Percentiles rank a stretch among this genome's conserved stretches.
Evolutionary conservation across 2,888 invertebrate genomes (phyloP).

Genomic region (Athetis lepigone): DNA sequence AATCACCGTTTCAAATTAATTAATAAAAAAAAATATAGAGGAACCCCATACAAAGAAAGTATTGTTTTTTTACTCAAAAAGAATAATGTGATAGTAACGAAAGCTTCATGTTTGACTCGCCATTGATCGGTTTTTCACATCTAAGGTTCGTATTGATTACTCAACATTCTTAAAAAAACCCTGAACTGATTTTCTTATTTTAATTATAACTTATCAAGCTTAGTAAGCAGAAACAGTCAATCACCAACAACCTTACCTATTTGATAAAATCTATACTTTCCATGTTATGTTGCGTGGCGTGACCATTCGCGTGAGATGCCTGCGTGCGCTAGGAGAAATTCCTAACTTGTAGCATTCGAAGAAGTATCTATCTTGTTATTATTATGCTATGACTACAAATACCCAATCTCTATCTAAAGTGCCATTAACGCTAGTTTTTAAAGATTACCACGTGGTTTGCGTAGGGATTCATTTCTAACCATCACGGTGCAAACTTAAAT

Average conservation of each 20-base stretch:
- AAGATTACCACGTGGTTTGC: neutral
- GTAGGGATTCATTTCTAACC: neutral
- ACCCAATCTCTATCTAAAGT: conserved; percentile 1
- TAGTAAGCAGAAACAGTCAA: conserved; percentile 42
- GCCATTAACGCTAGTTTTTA: neutral
- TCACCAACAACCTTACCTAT: conserved; percentile 56
- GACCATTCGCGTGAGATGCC: conserved; percentile 76
- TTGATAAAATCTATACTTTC: conserved; percentile 68
- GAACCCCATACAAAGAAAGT: too few relatives aligned
- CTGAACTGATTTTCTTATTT: conserved; percentile 44
- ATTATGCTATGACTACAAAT: conserved; percentile 10
- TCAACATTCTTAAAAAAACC: conserved; percentile 37
- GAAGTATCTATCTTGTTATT: conserved; percentile 49
- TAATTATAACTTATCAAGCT: conserved; percentile 28
- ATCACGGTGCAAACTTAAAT: neutral
- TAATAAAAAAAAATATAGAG: too few relatives aligned
- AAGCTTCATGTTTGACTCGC: too few relatives aligned
- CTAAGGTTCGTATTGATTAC: neutral
- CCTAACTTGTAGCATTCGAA: conserved; percentile 51
- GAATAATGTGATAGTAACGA: too few relatives aligned
- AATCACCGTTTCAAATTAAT: too few relatives aligned
- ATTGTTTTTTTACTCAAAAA: too few relatives aligned
- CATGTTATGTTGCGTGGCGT: conserved; percentile 71
- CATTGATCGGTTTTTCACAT: neutral
- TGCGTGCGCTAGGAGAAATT: conserved; percentile 79